Base-by-base conservation (phyloP, 35 echinoderm and acorn worm genomes). In the Diadema setosum region DNA sequence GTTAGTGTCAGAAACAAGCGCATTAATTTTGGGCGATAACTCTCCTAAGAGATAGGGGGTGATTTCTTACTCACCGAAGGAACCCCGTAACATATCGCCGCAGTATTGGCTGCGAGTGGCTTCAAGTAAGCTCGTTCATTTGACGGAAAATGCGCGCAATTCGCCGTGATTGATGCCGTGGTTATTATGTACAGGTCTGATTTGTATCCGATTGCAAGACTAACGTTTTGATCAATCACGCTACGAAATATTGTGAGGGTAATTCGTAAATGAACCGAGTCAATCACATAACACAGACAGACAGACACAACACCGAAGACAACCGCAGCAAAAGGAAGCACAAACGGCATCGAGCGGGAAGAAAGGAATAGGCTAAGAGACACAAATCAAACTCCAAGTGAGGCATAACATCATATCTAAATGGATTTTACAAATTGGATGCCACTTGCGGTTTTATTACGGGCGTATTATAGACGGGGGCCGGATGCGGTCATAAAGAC, bases 1-100 rank as follows among this genome's bases (percentile, higher is more conserved):
- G 63, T 67, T 67, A 67, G 63, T 67, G 63, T 12, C 63, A 67
- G 63, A 67, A 67, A 67, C 63, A 67, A 67, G 25, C 63, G 63
- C 63, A 67, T 67, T 67, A 67, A 67, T 67, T 67, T 67, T 67
- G 30, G 63, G 63, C 63, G 37, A 34, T 33, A 67, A 67, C 63
- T 33, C 37, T 65, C 36, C 61, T 26, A 65, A 34, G n/a, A 34
- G 36, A 32, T 67, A 14, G 15, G 37, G 63, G 23, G 63, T 34
- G 63, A 67, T 67, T 63, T n/a, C 21, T 67, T 32, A 9, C 18
- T n/a, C 63, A n/a, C n/a, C n/a, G n/a, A n/a, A n/a, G n/a, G n/a
- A n/a, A n/a, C 61, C 63, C 63, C 30, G 63, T 31, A 67, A 67
- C 63, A 32, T 67, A 67, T 67, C 63, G 63, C 63, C 26, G 63